Conservation (phyloP, 2,888 invertebrate species). For the Lochmaea crataegi region DNA sequence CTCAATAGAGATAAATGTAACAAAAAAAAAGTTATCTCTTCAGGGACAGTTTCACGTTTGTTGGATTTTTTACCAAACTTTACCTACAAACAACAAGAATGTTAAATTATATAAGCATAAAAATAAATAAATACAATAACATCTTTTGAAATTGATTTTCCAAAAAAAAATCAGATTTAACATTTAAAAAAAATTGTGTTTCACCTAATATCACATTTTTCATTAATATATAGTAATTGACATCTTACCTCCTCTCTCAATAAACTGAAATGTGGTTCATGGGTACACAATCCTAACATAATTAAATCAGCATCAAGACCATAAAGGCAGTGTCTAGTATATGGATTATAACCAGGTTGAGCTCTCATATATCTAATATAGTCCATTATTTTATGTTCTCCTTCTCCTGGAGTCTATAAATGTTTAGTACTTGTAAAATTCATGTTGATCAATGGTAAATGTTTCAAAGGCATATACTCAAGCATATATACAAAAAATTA, state of each 20-base stretch:
- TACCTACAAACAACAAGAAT: constrained; percentile 69
- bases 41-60: constrained; percentile 79
- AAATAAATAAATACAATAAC: no score
- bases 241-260: constrained; percentile 87
- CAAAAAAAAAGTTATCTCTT: constrained; percentile 92
- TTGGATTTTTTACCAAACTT: constrained; percentile 77
- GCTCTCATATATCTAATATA: constrained; percentile 91
- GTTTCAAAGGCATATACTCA: constrained; percentile 81
- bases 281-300: constrained; percentile 94
- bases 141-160: no score
- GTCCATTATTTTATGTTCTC: constrained; percentile 99
- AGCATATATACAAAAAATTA: constrained; percentile 81
- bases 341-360: constrained; percentile 85
- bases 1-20: constrained; percentile 91
- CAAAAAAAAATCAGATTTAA: no score
- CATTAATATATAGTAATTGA: no score
- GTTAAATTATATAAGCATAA: not conserved
- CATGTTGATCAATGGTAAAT: no score
- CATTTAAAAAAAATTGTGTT: no score
- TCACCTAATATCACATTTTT: not conserved
- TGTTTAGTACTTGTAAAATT: not conserved
- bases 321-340: constrained; percentile 96
- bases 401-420: constrained; percentile 90
- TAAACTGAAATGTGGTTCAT: constrained; percentile 95
- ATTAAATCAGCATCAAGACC: constrained; percentile 98